These are phyloP conservation scores for Chrysomela aeneicollis DNA, from an alignment of 2,888 invertebrate genomes.

Conservation along the genomic window DNA sequence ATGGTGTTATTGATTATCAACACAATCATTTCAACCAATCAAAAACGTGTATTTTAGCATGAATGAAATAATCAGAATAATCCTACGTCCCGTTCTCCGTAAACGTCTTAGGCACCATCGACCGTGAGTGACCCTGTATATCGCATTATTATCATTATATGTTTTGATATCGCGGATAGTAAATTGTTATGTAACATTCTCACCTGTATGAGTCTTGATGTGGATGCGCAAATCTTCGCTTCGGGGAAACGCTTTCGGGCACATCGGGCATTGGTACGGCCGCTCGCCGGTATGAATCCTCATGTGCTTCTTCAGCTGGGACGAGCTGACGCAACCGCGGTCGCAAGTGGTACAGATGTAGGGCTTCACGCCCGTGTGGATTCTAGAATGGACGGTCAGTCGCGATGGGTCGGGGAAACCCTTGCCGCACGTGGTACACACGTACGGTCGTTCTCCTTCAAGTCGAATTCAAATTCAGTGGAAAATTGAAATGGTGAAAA, in stretches of 20 bases:
- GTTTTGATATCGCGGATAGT: no score
- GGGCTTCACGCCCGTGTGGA: constrained; percentile 62
- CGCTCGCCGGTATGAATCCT: constrained; percentile 63
- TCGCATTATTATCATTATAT: no score
- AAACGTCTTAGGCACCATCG: no score
- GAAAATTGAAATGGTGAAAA: no score
- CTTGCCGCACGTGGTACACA: constrained; percentile 61
- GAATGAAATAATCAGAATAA: no score
- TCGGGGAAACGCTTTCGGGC: constrained; percentile 55
- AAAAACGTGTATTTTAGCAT: no score
- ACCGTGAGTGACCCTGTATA: no score
- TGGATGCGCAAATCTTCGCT: constrained; percentile 59
- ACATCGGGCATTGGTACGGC: constrained; percentile 59
- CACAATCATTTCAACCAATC: no score
- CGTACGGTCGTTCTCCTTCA: constrained; percentile 59
- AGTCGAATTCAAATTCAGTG: no score
- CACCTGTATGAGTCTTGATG: constrained; percentile 57
- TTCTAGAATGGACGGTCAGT: constrained; percentile 62
- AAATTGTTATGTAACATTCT: no score
- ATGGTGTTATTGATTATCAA: no score
- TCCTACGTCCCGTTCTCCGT: no score
- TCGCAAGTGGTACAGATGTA: constrained; percentile 58
- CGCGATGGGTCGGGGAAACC: constrained; percentile 64
- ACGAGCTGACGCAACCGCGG: constrained; percentile 59
- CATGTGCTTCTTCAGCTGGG: constrained; percentile 61